Base-by-base conservation (phyloP, 2,888 invertebrate species). In the Dynastes maya region DNA sequence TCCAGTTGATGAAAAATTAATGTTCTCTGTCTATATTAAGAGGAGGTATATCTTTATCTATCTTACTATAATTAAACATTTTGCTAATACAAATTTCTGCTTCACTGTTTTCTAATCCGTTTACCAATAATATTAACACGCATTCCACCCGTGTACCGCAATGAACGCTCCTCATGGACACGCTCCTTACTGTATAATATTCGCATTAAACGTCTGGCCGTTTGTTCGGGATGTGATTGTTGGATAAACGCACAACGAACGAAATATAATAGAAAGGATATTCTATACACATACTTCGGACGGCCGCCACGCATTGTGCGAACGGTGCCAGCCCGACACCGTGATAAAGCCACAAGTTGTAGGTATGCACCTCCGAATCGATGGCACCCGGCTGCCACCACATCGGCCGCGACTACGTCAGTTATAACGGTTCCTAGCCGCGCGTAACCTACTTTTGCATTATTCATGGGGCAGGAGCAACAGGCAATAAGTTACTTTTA, bases 401-500 rank as follows among this genome's bases (percentile, higher is more conserved):
- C 70, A 53, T 16, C 22, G 55, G 22, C 55, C 16, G 16, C 55
- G 1, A 22, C 55, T 55, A 55, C 22, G 22, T 55, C 22, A 22
- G 11, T 53, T 55, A 8, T 22, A 16, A 55, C 55, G 8, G 16
- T 22, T 55, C 55, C 22, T 22, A n/a, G 16, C 9, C 13, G 13
- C 63, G 29, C 63, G 63, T 72, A 72, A 72, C 72, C 72, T 72
- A 72, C 72, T 72, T 72, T 58, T 72, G 40, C 72, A 72, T 72
- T 72, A 72, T 72, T 72, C 72, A 72, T 72, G 58, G 8, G 22
- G 6, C 40, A 37, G 37, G 72, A 55, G 72, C 72, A 72, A 72
- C 72, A 72, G 72, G 72, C 72, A 72, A 72, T 72, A 72, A 72
- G 72, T 72, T 72, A 72, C 72, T 72, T 55, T 72, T 71, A 71